phyloP scores from a whole-genome alignment of 2,888 invertebrate species.

The Meiosimyza decipiens region DNA sequence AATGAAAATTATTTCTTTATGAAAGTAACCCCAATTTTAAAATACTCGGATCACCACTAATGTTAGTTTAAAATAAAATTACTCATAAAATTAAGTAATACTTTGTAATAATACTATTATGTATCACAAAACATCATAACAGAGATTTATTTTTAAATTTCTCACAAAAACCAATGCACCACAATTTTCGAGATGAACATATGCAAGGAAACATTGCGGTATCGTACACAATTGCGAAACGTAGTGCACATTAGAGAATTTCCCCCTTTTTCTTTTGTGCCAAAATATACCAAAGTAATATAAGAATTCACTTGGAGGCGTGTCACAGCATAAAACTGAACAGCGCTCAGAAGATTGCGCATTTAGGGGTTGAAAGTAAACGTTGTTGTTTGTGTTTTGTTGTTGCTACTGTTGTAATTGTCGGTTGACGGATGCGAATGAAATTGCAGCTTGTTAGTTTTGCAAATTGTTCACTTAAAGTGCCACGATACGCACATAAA shows the following conservation, averaged over 20 bases:
- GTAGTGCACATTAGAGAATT: constrained; percentile 24
- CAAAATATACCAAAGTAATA: constrained; percentile 3
- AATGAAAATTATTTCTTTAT: too few species aligned
- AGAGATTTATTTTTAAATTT: constrained; percentile 34
- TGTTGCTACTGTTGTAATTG: constrained; percentile 25
- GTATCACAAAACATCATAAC: background rate
- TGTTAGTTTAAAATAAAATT: constrained; percentile 17
- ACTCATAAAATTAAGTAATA: constrained; percentile 19
- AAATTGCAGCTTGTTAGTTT: constrained; percentile 34
- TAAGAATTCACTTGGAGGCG: constrained; percentile 59
- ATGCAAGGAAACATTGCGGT: constrained; percentile 19
- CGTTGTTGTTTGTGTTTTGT: background rate
- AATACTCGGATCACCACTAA: constrained; percentile 6
- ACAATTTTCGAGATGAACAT: constrained; percentile 17
- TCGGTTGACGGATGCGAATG: constrained; percentile 27
- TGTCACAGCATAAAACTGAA: constrained; percentile 59
- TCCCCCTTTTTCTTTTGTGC: too few species aligned
- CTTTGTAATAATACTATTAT: constrained; percentile 50
- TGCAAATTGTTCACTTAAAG: constrained; percentile 31
- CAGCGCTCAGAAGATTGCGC: constrained; percentile 30
- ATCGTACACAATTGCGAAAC: background rate
- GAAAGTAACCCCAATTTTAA: too few species aligned
- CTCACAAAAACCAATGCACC: constrained; percentile 25
- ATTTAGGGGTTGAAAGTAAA: constrained; percentile 25
- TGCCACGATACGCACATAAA: background rate